phyloP scores from a whole-genome alignment of 2,888 invertebrate species.

The Melanostoma mellinum region DNA sequence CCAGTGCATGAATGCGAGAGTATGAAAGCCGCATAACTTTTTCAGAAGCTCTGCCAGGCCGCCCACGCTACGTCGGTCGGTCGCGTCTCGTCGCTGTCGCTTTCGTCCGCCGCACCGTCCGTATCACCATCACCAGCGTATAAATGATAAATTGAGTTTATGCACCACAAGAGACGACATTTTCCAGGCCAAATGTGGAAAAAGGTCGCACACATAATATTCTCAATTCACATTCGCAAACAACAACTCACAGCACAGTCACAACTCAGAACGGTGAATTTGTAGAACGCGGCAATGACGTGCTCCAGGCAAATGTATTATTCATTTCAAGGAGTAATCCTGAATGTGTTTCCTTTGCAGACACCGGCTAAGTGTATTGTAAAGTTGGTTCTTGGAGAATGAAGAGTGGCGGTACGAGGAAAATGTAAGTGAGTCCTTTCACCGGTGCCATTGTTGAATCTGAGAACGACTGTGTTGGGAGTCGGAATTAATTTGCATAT shows the following conservation, averaged over 20 bases:
- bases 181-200: conserved; percentile 58
- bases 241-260: background rate
- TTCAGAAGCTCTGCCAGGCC: conserved; percentile 18
- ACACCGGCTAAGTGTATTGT: conserved; percentile 29
- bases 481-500: conserved; percentile 69
- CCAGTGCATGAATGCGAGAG: no score
- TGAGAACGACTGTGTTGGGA: conserved; percentile 65
- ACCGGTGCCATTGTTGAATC: conserved; percentile 65
- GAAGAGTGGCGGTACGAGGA: background rate
- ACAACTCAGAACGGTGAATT: conserved; percentile 7
- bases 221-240: conserved; percentile 15
- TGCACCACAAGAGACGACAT: conserved; percentile 60
- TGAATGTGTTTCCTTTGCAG: conserved; percentile 70
- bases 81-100: no score
- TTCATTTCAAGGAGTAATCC: conserved; percentile 70
- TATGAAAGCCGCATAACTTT: conserved; percentile 39
- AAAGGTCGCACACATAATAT: conserved; percentile 33
- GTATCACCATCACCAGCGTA: background rate
- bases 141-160: conserved; percentile 70
- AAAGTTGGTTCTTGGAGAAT: background rate
- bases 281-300: conserved; percentile 41
- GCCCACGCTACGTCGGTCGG: background rate
- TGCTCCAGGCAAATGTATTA: conserved; percentile 70
- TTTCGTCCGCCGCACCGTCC: background rate
- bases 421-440: conserved; percentile 52